Base-by-base conservation (phyloP, 1,140 invertebrate species). In the Liolophura sinensis region DNA sequence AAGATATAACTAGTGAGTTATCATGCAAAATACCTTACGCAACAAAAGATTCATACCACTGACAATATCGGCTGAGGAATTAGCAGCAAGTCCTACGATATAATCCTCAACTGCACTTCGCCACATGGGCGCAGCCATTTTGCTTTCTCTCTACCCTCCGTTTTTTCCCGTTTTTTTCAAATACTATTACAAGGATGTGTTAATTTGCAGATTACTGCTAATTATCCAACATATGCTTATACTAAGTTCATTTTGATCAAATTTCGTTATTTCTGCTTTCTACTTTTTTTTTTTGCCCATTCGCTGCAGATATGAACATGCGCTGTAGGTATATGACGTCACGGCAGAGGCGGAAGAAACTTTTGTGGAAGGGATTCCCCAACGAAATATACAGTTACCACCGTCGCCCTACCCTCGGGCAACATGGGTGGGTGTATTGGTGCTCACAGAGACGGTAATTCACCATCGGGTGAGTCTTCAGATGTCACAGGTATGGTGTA, bases 381-480 rank as follows among this genome's bases (percentile, higher is more conserved):
- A 27, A 50, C 27, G 25, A 57, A 62, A 46, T 56, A 16, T 22
- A 47, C 48, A 25, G 25, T 46, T 49, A 24, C 24, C 31, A 27
- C 47, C 51, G 57, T 54, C 62, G 57, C 66, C 64, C 60, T 64
- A 46, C 65, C 66, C 67, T 55, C 24, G 9, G 50, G 54, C 68
- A 68, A 67, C 55, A 85, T 85, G 83, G 83, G 83, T 78, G 82
- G 82, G 72, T 85, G 83, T 75, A 77, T 85, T 71, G 80, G 83
- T 57, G 78, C 80, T 56, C 77, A 80, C 66, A 73, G 80, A 73
- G 78, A 80, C 66, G 75, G 78, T 64, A 75, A 75, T 60, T 78
- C 78, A 65, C 79, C 82, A 47, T 77, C 76, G 51, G 77, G 81
- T 20, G 81, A 83, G 71, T 80, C 80, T 31, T 75, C 78, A n/a